phyloP scores from a whole-genome alignment of 2,797 vertebrate genomes.

The Parauchenoglanis punctatus region DNA sequence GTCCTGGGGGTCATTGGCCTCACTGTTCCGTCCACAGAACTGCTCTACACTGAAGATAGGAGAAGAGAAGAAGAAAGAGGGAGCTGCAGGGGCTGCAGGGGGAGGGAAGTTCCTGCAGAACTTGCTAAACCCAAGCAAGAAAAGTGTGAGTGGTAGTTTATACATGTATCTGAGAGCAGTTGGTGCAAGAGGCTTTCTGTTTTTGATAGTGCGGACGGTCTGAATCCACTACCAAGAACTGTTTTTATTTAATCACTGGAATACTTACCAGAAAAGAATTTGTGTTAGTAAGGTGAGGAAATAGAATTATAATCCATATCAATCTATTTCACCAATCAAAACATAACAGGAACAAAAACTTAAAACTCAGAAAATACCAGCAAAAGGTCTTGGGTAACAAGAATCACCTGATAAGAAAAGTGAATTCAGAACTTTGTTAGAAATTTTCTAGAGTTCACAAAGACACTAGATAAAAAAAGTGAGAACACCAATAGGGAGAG shows the following conservation, averaged over 20 bases:
- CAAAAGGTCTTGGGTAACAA: neutral
- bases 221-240: neutral
- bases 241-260: neutral
- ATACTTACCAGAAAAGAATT: neutral
- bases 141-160: conserved; percentile 71
- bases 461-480: neutral
- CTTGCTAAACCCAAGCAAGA: conserved; percentile 77
- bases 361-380: neutral
- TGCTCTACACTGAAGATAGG: conserved; percentile 80
- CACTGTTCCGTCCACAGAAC: conserved; percentile 78
- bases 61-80: conserved; percentile 75
- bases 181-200: neutral
- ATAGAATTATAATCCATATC: neutral
- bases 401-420: neutral
- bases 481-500: neutral
- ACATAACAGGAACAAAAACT: neutral
- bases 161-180: neutral
- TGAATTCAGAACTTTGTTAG: neutral
- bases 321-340: neutral
- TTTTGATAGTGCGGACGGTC: neutral
- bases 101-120: conserved; percentile 80
- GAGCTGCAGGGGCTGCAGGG: conserved; percentile 55
- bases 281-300: neutral
- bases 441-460: neutral
- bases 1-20: conserved; percentile 83